phyloP scores from a whole-genome alignment of 2,113 vertebrate genomes.

The Crotalus viridis region DNA sequence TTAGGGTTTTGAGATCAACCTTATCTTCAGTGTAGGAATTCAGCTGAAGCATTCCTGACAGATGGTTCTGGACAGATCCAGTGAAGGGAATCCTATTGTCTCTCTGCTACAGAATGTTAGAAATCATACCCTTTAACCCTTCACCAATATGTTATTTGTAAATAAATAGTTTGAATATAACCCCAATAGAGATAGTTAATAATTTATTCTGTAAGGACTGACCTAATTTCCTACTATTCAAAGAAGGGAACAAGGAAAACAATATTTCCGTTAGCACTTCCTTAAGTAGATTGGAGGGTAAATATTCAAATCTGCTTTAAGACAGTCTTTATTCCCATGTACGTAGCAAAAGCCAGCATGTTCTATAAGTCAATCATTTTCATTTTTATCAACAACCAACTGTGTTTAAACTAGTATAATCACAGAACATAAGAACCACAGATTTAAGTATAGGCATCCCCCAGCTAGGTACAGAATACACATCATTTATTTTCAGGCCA shows the following conservation, averaged over 20 bases:
- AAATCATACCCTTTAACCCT: neutral
- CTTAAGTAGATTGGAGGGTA: slow-evolving; percentile 56
- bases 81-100: neutral
- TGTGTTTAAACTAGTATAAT: slow-evolving; percentile 29
- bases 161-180: neutral
- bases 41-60: neutral
- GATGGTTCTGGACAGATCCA: neutral
- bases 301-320: slow-evolving; percentile 59
- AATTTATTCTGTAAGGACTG: neutral
- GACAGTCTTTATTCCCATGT: slow-evolving; percentile 62
- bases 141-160: neutral
- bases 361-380: slow-evolving; percentile 68
- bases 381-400: slow-evolving; percentile 74
- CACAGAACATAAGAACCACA: neutral
- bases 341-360: slow-evolving; percentile 72
- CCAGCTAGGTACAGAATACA: neutral
- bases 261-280: slow-evolving; percentile 26
- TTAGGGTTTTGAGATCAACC: neutral
- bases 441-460: neutral
- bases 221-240: neutral
- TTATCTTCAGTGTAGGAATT: neutral
- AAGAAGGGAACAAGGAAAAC: neutral
- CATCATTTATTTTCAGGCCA: neutral
- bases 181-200: neutral
- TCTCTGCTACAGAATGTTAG: neutral